Percentiles rank a stretch among this genome's conserved stretches.
These are phyloP conservation scores for Rattus norvegicus DNA, from an alignment of 2,113 vertebrate species.

Conservation along the genomic window GRCr8 NC_086024.1:76689501-76690000, in stretches of 20 bases:
- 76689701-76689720: background rate
- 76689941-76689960: background rate
- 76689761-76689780: constrained; percentile 48
- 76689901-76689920: background rate
- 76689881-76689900: background rate
- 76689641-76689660: background rate
- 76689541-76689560: background rate
- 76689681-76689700: background rate
- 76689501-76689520: background rate
- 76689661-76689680: background rate
- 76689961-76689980: background rate
- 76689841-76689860: background rate
- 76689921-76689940: background rate
- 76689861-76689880: constrained; percentile 43
- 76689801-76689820: constrained; percentile 3
- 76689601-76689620: background rate
- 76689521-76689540: background rate
- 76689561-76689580: background rate
- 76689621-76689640: background rate
- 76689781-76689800: background rate
- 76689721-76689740: background rate
- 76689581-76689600: background rate
- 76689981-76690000: background rate
- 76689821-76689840: background rate
- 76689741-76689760: background rate